Evolutionary conservation across 2,888 invertebrate species (phyloP).

Genomic region (Pteria penguin): DNA sequence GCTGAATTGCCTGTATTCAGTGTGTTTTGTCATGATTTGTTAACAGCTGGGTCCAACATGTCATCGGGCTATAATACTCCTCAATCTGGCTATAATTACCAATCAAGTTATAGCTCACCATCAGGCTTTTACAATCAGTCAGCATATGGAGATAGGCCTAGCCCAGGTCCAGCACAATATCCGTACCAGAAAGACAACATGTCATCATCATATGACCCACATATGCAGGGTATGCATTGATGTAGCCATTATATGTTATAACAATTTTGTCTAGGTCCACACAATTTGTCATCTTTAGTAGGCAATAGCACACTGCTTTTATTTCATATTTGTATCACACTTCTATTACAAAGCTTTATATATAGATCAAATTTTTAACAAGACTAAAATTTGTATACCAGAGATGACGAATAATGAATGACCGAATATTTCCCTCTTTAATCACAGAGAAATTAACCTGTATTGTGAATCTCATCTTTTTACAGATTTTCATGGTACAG

Average conservation of each 20-base stretch:
- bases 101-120: conserved; percentile 15
- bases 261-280: too few species aligned
- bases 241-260: not conserved
- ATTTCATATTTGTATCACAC: too few species aligned
- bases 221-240: conserved; percentile 29
- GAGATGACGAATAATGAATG: too few species aligned
- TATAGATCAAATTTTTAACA: too few species aligned
- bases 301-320: too few species aligned
- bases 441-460: too few species aligned
- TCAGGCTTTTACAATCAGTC: conserved; percentile 20
- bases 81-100: conserved; percentile 24
- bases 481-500: too few species aligned
- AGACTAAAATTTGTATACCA: too few species aligned
- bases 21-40: conserved; percentile 4
- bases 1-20: not conserved
- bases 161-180: conserved; percentile 21
- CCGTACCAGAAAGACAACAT: conserved; percentile 28
- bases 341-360: too few species aligned
- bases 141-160: conserved; percentile 28
- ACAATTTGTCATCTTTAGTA: too few species aligned
- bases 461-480: too few species aligned
- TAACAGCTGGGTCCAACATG: conserved; percentile 12
- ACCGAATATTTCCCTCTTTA: too few species aligned
- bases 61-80: conserved; percentile 21
- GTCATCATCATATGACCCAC: conserved; percentile 25